Conservation (phyloP, 2,113 vertebrate species). For the Catagonus wagneri region DNA sequence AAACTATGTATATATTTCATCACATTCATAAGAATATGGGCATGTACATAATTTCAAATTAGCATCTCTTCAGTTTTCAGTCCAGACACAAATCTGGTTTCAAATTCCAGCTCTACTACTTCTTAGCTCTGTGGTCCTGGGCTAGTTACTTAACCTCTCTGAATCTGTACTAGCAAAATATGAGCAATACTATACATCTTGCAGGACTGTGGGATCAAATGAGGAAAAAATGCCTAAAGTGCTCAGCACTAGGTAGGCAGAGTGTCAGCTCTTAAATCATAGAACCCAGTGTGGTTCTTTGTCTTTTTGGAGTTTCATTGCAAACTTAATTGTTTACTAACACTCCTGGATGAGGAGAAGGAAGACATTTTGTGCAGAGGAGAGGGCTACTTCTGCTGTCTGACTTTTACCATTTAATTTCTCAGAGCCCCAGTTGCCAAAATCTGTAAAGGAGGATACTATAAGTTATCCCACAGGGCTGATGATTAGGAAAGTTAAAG, state of each 20-base stretch:
- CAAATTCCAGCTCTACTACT: background rate
- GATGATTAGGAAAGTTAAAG: background rate
- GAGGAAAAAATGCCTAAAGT: slow-evolving; percentile 3
- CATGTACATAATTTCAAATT: background rate
- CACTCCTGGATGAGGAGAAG: background rate
- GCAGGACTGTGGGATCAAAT: background rate
- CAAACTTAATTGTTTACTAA: background rate
- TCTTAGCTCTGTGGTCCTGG: background rate
- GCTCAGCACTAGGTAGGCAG: background rate
- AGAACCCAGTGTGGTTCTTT: background rate
- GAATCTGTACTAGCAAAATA: background rate
- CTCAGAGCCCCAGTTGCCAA: background rate
- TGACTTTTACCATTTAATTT: slow-evolving; percentile 1
- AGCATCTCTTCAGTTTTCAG: slow-evolving; percentile 11
- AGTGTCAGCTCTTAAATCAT: background rate
- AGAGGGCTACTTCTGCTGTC: background rate
- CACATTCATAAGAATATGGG: background rate
- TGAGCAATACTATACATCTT: background rate
- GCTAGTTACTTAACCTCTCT: background rate
- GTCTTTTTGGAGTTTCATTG: background rate
- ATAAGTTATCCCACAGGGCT: background rate
- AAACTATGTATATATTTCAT: background rate
- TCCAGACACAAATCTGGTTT: background rate
- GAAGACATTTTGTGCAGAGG: background rate
- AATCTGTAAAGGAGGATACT: background rate